Base-by-base conservation (phyloP, 2,888 invertebrate genomes). In the Masnerella sp. region DNA sequence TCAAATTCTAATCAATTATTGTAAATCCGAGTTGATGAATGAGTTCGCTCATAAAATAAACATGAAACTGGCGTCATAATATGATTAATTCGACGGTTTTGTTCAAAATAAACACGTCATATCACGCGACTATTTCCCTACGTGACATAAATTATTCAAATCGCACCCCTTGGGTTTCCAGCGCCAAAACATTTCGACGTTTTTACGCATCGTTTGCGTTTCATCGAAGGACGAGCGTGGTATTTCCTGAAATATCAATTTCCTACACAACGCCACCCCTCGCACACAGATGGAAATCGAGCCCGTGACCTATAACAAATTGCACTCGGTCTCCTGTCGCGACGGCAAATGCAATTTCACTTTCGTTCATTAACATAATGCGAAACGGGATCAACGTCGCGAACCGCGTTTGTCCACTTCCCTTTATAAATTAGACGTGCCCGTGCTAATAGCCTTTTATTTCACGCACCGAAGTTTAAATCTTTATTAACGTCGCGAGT, bases 241-340 rank as follows among this genome's bases (percentile, higher is more conserved):
- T 65, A 72, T 72, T 72, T 72, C 59, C 58, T 42, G 59, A 72
- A 59, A 72, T 65, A 72, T 65, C 71, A 65, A 32, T 58, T 52
- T 52, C 42, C 18, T 54, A 30, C 30, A 22, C 12, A 36, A 14
- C 30, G 14, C 4, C 20, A 20, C 38, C 2, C 14, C 25, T 12
- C 18, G 11, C 28, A 4, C 65, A 36, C 38, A n/a, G 30, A 67
- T 32, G 12, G 43, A 36, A 58, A 36, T 51, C 43, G 32, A 58
- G 64, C 52, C 43, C 43, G 28, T 71, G 64, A 70, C 70, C 70
- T 62, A 56, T 56, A 56, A 47, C 25, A 40, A 45, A 47, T 52
- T 52, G 61, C 47, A 30, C 15, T 52, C 17, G n/a, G n/a, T n/a
- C n/a, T n/a, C n/a, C n/a, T n/a, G n/a, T 17, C 20, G 32, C 11